Percentiles rank a stretch among this genome's conserved stretches.
Conservation (phyloP, 2,113 vertebrate species). For the Apodemus sylvaticus region DNA sequence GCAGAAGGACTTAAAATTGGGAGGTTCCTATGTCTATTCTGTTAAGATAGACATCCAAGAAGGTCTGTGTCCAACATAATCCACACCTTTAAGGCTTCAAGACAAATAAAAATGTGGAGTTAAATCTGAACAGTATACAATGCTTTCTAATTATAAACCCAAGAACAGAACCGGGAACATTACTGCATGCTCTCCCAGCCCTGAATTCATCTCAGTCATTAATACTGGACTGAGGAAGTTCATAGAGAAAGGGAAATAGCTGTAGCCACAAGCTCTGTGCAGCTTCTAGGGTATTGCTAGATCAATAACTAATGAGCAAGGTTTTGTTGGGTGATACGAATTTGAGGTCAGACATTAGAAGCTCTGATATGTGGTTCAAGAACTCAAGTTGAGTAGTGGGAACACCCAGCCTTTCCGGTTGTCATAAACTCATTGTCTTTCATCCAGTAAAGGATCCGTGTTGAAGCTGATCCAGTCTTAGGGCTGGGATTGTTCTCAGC, state of each 20-base stretch:
- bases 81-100: not conserved
- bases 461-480: conserved; percentile 58
- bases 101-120: not conserved
- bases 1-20: not conserved
- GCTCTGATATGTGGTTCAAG: conserved; percentile 39
- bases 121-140: not conserved
- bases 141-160: not conserved
- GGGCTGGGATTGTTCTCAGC: conserved; percentile 35
- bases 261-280: not conserved
- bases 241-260: not conserved
- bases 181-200: not conserved
- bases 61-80: not conserved
- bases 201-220: not conserved
- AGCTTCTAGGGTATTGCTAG: not conserved
- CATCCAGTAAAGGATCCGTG: conserved; percentile 65
- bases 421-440: conserved; percentile 51
- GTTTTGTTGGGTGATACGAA: not conserved
- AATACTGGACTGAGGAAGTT: not conserved
- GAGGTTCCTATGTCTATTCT: not conserved
- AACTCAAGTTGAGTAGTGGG: conserved; percentile 57
- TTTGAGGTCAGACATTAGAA: conserved; percentile 27
- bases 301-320: not conserved
- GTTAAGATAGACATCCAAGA: not conserved
- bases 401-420: conserved; percentile 56
- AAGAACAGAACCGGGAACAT: not conserved